Evolutionary conservation across 2,888 invertebrate species (phyloP), one percentile per base, ranked within the genome.

Genomic region (Myopa tessellatipennis): DNA sequence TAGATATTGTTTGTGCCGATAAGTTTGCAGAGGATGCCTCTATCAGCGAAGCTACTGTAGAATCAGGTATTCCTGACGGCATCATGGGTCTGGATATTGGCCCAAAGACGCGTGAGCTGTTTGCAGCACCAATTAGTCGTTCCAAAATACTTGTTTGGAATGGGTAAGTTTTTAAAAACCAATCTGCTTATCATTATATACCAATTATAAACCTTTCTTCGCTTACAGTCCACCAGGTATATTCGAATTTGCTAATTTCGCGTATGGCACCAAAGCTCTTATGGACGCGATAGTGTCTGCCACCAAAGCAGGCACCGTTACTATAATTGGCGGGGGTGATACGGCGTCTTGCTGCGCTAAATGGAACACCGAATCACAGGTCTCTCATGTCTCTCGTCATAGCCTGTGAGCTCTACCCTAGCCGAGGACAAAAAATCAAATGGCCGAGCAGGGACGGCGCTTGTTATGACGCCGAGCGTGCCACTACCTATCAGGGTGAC

Each of bases 71-170:
- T 85, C 97, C 98, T 36, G 96, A 95, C 80, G 98, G 96, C 67
- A 95, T 94, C 92, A 94, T 99, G 95, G 99, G 99, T 76, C 91
- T 99, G 77, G 99, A 99, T 88, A 92, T 97, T 81, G 99, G 99
- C 61, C 96, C 96, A 67, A 95, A 97, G 88, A 93, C 96, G 0
- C 91, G 92, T 78, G 94, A 94, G 84, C 87, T 93, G 0, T 98
- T 99, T 83, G 92, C 92, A 10, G 95, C 93, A 70, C 96, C 96
- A 16, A 94, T 99, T 82, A 91, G 92, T 0, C 92, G 95, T 80
- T 96, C 99, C 40, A 99, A 98, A 90, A 95, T 97, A 5, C 97
- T 99, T 87, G 98, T 99, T 3, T 99, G 99, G 99, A 99, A 99
- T 89, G 99, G 99, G 95, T 95, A 90, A 89, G 81, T 65, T 65